Evolutionary conservation across 2,888 invertebrate genomes (phyloP).

Genomic region (Heliconius cydno): DNA sequence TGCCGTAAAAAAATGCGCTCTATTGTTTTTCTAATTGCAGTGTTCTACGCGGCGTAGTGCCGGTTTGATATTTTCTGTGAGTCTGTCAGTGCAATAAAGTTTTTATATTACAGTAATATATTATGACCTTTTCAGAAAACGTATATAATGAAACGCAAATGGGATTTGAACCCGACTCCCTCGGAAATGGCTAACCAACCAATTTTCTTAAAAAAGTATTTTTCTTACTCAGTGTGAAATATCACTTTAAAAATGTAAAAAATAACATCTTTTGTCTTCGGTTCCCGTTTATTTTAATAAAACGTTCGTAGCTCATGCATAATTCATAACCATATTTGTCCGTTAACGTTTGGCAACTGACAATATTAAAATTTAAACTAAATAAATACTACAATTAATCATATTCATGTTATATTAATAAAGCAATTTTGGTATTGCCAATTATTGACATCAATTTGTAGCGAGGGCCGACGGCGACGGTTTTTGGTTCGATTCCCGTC

Average conservation of each 20-base stretch:
- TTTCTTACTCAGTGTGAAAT: too few species aligned
- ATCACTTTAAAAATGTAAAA: too few species aligned
- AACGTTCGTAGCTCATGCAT: conserved; percentile 19
- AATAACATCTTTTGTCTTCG: neutral
- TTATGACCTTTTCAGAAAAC: too few species aligned
- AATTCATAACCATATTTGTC: conserved; percentile 24
- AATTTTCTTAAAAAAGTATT: too few species aligned
- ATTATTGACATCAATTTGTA: conserved; percentile 2
- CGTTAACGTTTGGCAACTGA: conserved; percentile 12
- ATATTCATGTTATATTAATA: conserved; percentile 10
- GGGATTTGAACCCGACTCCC: too few species aligned
- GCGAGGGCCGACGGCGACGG: too few species aligned
- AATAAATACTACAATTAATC: conserved; percentile 20
- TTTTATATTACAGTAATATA: neutral
- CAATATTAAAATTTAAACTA: conserved; percentile 19
- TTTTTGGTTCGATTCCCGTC: too few species aligned
- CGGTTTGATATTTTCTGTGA: neutral
- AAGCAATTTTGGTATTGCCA: neutral
- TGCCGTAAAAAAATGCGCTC: neutral
- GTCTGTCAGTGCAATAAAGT: neutral
- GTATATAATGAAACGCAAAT: too few species aligned
- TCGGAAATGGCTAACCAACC: too few species aligned
- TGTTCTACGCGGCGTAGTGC: neutral
- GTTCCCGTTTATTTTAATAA: conserved; percentile 21
- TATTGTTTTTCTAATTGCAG: neutral